These are phyloP conservation scores for Argyrosomus japonicus DNA, from an alignment of 2,113 vertebrate genomes.

Conservation along the genomic window DNA sequence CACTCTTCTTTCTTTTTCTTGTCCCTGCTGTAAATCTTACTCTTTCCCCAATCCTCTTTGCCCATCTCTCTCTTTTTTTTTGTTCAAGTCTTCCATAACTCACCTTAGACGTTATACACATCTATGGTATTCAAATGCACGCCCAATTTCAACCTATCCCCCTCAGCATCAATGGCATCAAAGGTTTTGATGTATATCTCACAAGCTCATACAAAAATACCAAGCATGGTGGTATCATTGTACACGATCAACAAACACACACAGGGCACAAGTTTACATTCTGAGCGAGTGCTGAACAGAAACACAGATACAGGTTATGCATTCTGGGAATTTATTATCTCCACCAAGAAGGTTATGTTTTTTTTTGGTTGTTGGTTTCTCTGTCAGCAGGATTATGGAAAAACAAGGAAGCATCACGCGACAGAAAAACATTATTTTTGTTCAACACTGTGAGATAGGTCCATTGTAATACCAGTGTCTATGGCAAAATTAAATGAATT, in stretches of 20 bases:
- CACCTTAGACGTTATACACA: neutral
- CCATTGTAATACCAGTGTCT: no score
- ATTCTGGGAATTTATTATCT: no score
- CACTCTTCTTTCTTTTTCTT: neutral
- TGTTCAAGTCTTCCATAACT: neutral
- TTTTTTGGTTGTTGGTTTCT: no score
- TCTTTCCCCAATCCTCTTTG: neutral
- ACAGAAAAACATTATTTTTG: no score
- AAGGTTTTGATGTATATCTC: neutral
- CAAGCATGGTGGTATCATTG: neutral
- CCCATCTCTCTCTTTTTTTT: neutral
- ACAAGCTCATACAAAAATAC: neutral
- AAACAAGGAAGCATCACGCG: no score
- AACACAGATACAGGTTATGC: neutral
- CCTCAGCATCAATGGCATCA: neutral
- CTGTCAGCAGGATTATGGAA: no score
- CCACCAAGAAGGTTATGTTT: no score
- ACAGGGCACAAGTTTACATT: neutral
- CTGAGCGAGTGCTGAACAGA: neutral
- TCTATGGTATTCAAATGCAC: neutral
- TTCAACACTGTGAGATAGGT: no score
- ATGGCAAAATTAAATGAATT: no score
- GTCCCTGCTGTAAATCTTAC: constrained; percentile 25
- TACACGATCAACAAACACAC: neutral
- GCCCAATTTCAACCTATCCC: neutral